phyloP scores from a whole-genome alignment of 2,113 vertebrate species.

The Hemicordylus capensis region DNA sequence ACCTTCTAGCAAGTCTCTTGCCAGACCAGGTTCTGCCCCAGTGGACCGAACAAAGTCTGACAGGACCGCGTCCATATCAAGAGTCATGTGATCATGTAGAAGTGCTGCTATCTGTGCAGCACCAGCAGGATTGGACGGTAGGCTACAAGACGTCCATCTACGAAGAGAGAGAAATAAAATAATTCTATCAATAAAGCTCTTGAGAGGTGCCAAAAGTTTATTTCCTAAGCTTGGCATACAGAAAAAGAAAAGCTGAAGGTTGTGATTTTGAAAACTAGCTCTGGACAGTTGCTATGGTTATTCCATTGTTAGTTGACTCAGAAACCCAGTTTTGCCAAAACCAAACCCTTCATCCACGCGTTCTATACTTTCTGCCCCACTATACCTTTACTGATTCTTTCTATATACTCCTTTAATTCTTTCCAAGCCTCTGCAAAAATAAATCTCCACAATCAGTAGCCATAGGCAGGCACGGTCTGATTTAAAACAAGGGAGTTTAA shows the following conservation, averaged over 20 bases:
- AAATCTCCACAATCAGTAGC: background rate
- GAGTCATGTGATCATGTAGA: conserved; percentile 97
- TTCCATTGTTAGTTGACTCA: background rate
- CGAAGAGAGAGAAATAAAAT: conserved; percentile 22
- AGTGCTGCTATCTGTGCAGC: conserved; percentile 88
- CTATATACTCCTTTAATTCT: background rate
- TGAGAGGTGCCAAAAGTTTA: background rate
- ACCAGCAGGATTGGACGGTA: conserved; percentile 82
- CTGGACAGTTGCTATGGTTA: background rate
- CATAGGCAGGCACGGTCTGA: too few relatives aligned
- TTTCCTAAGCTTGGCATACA: background rate
- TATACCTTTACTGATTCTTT: conserved; percentile 8
- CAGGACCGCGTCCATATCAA: conserved; percentile 99
- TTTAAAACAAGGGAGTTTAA: background rate
- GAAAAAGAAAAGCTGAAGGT: background rate
- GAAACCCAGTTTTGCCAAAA: background rate
- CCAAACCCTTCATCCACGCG: background rate
- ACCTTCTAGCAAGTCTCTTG: conserved; percentile 99
- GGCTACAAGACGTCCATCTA: conserved; percentile 94
- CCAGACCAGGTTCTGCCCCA: conserved; percentile 99
- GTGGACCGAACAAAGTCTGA: conserved; percentile 99
- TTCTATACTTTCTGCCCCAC: background rate
- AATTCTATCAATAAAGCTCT: background rate
- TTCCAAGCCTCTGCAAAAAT: background rate
- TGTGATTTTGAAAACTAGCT: background rate